These are phyloP conservation scores for Scaeva pyrastri DNA, from an alignment of 2,888 invertebrate species.

Conservation along the genomic window DNA sequence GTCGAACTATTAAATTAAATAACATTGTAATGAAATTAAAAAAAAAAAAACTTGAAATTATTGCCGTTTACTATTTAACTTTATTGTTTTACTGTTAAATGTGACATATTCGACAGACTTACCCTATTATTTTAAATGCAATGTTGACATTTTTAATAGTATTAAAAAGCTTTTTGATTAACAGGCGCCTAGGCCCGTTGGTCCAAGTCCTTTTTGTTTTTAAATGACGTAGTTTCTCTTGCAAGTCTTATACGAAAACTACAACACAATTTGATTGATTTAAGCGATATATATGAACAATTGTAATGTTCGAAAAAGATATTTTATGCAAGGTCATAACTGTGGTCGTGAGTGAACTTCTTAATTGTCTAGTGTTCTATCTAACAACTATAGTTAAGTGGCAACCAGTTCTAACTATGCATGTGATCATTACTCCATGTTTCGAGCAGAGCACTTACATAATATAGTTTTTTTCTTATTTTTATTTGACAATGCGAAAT, in stretches of 20 bases:
- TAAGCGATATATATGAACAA: neutral
- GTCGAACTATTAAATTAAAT: too few species aligned
- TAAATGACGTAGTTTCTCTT: conserved; percentile 23
- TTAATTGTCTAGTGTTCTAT: conserved; percentile 7
- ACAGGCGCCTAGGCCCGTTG: neutral
- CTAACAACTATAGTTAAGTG: conserved; percentile 41
- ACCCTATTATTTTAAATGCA: conserved; percentile 11
- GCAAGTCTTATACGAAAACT: conserved; percentile 10
- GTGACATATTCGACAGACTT: too few species aligned
- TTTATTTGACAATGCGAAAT: conserved; percentile 9
- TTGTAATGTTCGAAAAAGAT: neutral
- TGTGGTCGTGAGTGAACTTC: conserved; percentile 28
- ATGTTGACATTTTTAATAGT: conserved; percentile 17
- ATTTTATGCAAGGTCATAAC: conserved; percentile 42
- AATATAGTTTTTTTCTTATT: conserved; percentile 5
- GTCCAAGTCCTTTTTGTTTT: conserved; percentile 15
- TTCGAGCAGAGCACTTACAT: conserved; percentile 52
- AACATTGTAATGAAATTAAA: too few species aligned
- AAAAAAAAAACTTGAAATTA: too few species aligned
- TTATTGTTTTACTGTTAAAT: too few species aligned
- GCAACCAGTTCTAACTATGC: conserved; percentile 46
- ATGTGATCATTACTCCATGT: conserved; percentile 25
- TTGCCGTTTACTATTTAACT: too few species aligned
- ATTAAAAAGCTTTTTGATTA: conserved; percentile 25
- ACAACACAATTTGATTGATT: conserved; percentile 36